Evolutionary conservation across 1,140 invertebrate species (phyloP).

Genomic region (Scaptomyza montana): DNA sequence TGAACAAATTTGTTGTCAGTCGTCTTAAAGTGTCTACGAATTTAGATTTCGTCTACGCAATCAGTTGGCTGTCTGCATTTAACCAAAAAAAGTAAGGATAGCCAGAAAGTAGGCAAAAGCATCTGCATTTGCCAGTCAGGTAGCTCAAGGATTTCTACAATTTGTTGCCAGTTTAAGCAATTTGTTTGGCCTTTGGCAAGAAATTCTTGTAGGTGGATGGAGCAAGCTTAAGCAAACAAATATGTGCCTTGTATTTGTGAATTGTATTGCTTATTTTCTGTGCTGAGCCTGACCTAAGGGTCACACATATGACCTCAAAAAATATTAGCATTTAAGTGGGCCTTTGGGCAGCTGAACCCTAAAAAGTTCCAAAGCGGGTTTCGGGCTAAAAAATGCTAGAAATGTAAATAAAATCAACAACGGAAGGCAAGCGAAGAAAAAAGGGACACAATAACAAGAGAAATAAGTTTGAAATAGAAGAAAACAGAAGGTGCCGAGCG

Average conservation of each 20-base stretch:
- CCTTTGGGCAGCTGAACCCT: constrained; percentile 1
- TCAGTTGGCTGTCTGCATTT: constrained; percentile 17
- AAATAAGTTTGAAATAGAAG: constrained; percentile 8
- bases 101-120: constrained; percentile 3
- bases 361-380: constrained; percentile 4
- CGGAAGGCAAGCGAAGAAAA: constrained; percentile 46
- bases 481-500: constrained; percentile 60
- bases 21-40: constrained; percentile 24
- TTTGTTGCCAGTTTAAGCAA: constrained; percentile 50
- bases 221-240: constrained; percentile 35
- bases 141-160: constrained; percentile 35
- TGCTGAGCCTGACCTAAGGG: constrained; percentile 45
- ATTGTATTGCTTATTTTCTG: constrained; percentile 21
- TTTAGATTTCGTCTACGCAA: constrained; percentile 6
- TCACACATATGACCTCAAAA: constrained; percentile 48
- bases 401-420: constrained; percentile 82
- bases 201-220: constrained; percentile 19
- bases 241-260: constrained; percentile 23
- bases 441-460: constrained; percentile 16
- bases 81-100: constrained; percentile 12
- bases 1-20: constrained; percentile 25
- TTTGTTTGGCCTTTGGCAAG: constrained; percentile 57
- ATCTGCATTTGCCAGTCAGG: constrained; percentile 19
- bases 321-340: constrained; percentile 79
- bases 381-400: constrained; percentile 60